phyloP scores from a whole-genome alignment of 2,797 vertebrate genomes.

The Neopelma chrysocephalum region DNA sequence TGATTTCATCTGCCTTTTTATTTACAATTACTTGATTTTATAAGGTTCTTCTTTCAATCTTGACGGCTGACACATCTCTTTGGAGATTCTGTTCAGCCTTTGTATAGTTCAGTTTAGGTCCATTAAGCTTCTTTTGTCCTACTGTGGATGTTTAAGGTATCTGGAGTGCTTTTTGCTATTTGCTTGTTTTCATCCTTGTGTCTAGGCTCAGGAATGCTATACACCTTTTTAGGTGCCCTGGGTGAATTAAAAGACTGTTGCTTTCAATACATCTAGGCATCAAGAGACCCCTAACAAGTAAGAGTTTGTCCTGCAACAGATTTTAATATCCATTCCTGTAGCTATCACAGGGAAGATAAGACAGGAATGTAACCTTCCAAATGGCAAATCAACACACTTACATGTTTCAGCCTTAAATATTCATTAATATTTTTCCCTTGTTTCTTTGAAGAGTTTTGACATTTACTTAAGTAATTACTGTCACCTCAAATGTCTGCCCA shows the following conservation, averaged over 20 bases:
- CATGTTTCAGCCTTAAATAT: constrained; percentile 52
- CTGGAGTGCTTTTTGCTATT: neutral
- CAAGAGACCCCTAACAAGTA: neutral
- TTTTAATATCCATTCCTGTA: neutral
- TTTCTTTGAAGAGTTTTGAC: constrained; percentile 67
- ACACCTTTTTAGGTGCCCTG: neutral
- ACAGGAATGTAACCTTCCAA: constrained; percentile 48
- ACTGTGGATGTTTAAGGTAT: neutral
- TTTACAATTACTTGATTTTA: neutral
- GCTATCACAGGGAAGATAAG: neutral
- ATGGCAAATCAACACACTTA: constrained; percentile 34
- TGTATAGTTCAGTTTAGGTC: neutral
- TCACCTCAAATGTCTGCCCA: constrained; percentile 47
- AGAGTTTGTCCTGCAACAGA: neutral
- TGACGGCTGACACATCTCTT: neutral
- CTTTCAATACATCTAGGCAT: neutral
- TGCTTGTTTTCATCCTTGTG: neutral
- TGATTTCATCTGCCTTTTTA: neutral
- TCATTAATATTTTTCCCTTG: constrained; percentile 42
- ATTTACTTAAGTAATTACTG: constrained; percentile 71
- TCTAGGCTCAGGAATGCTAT: neutral
- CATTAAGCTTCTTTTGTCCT: neutral
- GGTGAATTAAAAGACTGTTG: neutral
- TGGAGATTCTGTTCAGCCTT: neutral
- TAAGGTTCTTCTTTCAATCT: neutral